These are phyloP conservation scores for Hippolais icterina DNA, from an alignment of 2,113 vertebrate species.

Conservation along the genomic window DNA sequence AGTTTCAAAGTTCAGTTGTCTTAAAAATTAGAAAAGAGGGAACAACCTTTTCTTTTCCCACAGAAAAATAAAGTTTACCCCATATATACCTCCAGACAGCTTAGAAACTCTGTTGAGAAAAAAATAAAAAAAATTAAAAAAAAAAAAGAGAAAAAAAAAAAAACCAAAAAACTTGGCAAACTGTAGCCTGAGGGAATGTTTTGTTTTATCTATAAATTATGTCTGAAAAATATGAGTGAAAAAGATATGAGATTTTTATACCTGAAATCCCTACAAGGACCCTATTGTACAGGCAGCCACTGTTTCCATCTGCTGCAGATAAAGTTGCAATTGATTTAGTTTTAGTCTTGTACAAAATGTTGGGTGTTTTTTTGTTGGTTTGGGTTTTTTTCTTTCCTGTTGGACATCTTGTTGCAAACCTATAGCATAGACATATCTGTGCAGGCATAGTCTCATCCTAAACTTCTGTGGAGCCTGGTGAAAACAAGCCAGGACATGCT, in stretches of 20 bases:
- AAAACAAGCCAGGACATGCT: conserved; percentile 67
- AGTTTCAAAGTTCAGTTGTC: conserved; percentile 12
- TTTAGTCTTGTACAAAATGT: neutral
- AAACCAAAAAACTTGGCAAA: neutral
- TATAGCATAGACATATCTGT: neutral
- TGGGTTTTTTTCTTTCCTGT: neutral
- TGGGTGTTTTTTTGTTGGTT: neutral
- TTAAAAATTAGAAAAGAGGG: neutral
- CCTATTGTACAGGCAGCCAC: neutral
- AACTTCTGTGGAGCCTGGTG: conserved; percentile 20
- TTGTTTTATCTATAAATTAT: conserved; percentile 35
- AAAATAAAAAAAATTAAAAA: neutral
- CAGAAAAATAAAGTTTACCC: neutral
- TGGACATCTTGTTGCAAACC: neutral
- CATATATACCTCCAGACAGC: neutral
- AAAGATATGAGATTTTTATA: neutral
- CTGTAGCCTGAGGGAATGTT: neutral
- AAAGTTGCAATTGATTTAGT: neutral
- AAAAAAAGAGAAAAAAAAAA: neutral
- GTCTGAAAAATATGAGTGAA: neutral
- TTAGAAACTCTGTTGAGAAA: neutral
- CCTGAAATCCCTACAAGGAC: neutral
- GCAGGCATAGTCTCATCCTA: neutral
- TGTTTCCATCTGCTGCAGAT: neutral
- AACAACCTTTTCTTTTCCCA: neutral